Conservation (phyloP, 2,113 vertebrate species). For the Lamprotornis superbus region DNA sequence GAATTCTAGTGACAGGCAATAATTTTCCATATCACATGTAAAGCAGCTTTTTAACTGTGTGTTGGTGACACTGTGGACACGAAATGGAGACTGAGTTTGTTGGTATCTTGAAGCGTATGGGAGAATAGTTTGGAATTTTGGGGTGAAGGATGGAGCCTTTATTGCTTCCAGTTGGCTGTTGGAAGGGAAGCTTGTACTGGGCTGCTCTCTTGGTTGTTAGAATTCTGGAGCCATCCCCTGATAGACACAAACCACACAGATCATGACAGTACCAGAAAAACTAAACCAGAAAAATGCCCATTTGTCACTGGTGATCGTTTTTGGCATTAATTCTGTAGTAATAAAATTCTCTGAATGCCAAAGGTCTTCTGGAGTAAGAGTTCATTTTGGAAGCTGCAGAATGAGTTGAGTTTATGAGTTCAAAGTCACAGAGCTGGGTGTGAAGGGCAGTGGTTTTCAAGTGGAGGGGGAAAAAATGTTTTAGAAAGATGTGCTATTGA, state of each 20-base stretch:
- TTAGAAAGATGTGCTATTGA: neutral
- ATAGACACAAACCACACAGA: neutral
- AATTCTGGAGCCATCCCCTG: neutral
- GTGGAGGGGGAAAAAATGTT: neutral
- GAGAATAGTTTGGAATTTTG: neutral
- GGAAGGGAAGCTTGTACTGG: neutral
- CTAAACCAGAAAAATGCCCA: neutral
- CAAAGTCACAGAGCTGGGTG: neutral
- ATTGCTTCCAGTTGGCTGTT: neutral
- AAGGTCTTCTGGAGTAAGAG: neutral
- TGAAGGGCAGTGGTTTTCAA: neutral
- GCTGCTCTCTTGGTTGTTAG: neutral
- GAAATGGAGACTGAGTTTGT: neutral
- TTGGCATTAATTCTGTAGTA: neutral
- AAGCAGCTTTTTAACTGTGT: neutral
- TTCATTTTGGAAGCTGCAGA: neutral
- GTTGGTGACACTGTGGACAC: neutral
- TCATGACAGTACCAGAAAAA: neutral
- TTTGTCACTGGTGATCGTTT: neutral
- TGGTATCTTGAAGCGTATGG: neutral
- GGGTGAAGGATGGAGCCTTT: neutral
- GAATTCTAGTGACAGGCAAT: neutral
- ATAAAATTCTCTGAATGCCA: neutral
- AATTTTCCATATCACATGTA: fast-evolving
- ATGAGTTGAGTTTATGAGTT: neutral